Conservation (phyloP, 2,113 vertebrate species). For the Archilochus colubris region DNA sequence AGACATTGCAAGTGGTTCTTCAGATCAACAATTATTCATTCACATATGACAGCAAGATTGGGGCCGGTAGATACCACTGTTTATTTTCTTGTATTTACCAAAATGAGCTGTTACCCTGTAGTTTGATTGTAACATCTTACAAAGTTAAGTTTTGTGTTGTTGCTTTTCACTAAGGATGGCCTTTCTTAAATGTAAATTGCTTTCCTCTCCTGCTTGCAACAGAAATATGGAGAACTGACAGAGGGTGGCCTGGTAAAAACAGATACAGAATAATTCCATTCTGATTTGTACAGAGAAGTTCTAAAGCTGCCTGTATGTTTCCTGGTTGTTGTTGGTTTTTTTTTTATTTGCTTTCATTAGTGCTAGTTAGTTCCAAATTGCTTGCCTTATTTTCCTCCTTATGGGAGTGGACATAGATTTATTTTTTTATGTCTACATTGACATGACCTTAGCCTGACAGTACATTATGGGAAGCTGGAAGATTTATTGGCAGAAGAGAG, state of each 20-base stretch:
- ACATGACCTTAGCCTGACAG: slow-evolving; percentile 33
- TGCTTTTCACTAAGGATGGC: neutral
- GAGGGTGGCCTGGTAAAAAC: neutral
- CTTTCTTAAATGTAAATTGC: neutral
- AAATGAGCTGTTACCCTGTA: rapidly evolving
- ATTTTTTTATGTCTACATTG: slow-evolving; percentile 23
- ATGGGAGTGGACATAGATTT: slow-evolving; percentile 10
- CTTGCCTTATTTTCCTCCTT: slow-evolving; percentile 29
- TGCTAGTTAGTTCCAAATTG: neutral
- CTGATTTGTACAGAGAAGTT: neutral
- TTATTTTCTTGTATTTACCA: neutral
- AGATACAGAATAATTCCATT: neutral
- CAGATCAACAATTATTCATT: neutral
- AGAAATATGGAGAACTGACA: neutral
- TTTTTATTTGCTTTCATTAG: neutral
- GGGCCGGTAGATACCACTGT: neutral
- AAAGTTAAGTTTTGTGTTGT: neutral
- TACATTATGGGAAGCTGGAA: slow-evolving; percentile 5
- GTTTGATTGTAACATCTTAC: neutral
- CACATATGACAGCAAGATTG: neutral
- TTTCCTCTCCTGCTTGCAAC: neutral
- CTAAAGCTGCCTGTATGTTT: neutral
- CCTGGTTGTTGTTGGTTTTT: neutral
- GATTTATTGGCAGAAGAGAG: slow-evolving; percentile 11
- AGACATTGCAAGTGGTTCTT: neutral